Evolutionary conservation across 1,140 invertebrate genomes (phyloP), one percentile per base, ranked within the genome.

Genomic region (Leguminivora glycinivorella): DNA sequence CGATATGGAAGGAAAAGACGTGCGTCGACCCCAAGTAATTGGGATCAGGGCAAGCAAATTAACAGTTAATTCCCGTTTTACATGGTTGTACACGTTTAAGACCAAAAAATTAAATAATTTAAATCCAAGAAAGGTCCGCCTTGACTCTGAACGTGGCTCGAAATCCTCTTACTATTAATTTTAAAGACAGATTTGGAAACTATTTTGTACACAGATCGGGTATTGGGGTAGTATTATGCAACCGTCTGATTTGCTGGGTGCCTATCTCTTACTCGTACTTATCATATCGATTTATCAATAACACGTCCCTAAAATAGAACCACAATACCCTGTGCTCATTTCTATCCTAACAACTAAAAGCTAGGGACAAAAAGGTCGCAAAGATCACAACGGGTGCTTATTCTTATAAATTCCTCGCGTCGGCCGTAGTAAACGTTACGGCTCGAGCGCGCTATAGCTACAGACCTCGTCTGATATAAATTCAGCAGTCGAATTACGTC

Each of bases 321-420:
- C 89, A 86, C 89, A 91, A 91, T 91, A 91, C 89, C 89, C 89
- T 91, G 89, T 91, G 86, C 79, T 89, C 84, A 79, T 88, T 69
- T 85, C 81, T 91, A 89, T 84, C 83, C 89, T 91, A 91, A 83
- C 75, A 85, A 83, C 83, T 91, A 89, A 83, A 78, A 83, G 79
- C 87, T 89, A 91, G 84, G 86, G 87, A 89, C 87, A 89, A 82
- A 80, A 83, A 86, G 77, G 84, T 89, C 84, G 87, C 87, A 88
- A 88, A 89, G 84, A 81, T 84, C 74, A 85, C 88, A 88, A 83
- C 73, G 70, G 77, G 74, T 79, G 78, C 73, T 81, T 78, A 85
- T 85, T 82, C 73, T 56, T 17, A 52, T n/a, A 26, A 69, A 43
- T 47, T 12, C 19, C 12, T 26, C 12, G 1, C 2, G 22, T 9